Evolutionary conservation across 2,888 invertebrate species (phyloP), one percentile per base, ranked within the genome.

Genomic region (Lepeophtheirus nordmannii): DNA sequence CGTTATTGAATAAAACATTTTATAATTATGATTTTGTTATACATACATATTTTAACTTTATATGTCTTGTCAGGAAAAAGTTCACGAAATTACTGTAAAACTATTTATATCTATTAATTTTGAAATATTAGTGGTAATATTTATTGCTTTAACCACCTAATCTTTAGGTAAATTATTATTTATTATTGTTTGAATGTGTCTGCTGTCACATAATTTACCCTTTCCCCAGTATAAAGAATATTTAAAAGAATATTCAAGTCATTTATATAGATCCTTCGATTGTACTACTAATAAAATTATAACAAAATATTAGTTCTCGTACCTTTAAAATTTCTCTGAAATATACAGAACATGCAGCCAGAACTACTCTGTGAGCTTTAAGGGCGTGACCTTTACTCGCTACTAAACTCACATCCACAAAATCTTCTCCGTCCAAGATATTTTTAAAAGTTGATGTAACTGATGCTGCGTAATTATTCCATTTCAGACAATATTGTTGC

Each of bases 381-480:
- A 67, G 41, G 22, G 58, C 58, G 17, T 39, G 39, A 12, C 65
- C 67, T 37, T 67, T 59, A 30, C 30, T 30, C 37, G 64, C 63
- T 14, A 37, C 37, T n/a, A 67, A 65, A 12, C 64, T 59, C 17
- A 67, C 63, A 38, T 67, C 67, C 58, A 67, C 59, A 56, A 67
- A 67, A 20, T 65, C 67, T 38, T 67, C 67, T 14, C 39, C 59
- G n/a, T 39, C 67, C 57, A 67, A 53, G 46, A 67, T 56, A 9
- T 46, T 40, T 22, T 63, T 65, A 22, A 67, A 65, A 3, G 67
- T 38, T n/a, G 53, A 17, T 12, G 64, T 65, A 40, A 67, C 62
- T 23, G 56, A 65, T 30, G 40, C 39, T 14, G 40, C 58, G 22
- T 65, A 67, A 53, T 67, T 67, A 53, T 67, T 67, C 67, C 67